These are phyloP conservation scores for Trichomalopsis sarcophagae DNA, from an alignment of 1,140 invertebrate species.

Conservation along the genomic window DNA sequence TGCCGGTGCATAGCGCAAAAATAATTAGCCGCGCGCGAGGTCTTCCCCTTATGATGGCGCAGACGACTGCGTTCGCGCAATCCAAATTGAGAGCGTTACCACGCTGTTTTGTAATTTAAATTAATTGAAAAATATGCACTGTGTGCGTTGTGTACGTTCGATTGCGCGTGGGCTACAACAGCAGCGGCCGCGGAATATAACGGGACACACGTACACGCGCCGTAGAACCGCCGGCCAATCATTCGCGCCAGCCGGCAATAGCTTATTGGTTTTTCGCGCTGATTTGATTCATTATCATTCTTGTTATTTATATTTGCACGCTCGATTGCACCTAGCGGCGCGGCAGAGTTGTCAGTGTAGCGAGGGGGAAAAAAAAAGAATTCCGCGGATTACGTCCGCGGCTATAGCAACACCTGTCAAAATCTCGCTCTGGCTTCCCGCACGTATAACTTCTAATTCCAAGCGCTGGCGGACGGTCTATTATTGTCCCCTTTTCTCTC, in stretches of 20 bases:
- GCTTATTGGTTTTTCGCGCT: constrained; percentile 70
- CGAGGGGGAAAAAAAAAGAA: constrained; percentile 21
- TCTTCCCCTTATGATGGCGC: too few relatives aligned
- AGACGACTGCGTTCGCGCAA: too few relatives aligned
- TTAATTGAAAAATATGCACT: constrained; percentile 72
- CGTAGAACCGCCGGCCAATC: constrained; percentile 56
- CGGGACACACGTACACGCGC: background rate
- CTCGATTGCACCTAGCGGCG: constrained; percentile 39
- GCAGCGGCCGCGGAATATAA: background rate
- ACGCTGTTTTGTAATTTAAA: constrained; percentile 70
- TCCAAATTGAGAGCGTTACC: constrained; percentile 53
- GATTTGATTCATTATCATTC: constrained; percentile 71
- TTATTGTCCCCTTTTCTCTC: background rate
- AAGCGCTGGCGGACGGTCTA: background rate
- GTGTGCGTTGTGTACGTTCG: constrained; percentile 57
- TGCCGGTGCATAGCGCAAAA: constrained; percentile 58
- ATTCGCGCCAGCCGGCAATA: constrained; percentile 63
- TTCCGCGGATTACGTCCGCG: constrained; percentile 25
- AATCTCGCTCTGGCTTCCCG: constrained; percentile 22
- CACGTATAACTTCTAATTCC: constrained; percentile 34
- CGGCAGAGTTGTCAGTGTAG: background rate
- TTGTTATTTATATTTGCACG: constrained; percentile 69
- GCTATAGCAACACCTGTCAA: background rate
- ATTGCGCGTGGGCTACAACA: constrained; percentile 37
- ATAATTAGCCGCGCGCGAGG: constrained; percentile 59